A percentile compares a stretch with the other conserved stretches of the same genome.
Evolutionary conservation across 2,888 invertebrate species (phyloP).

Genomic region (Coelopa pilipes): DNA sequence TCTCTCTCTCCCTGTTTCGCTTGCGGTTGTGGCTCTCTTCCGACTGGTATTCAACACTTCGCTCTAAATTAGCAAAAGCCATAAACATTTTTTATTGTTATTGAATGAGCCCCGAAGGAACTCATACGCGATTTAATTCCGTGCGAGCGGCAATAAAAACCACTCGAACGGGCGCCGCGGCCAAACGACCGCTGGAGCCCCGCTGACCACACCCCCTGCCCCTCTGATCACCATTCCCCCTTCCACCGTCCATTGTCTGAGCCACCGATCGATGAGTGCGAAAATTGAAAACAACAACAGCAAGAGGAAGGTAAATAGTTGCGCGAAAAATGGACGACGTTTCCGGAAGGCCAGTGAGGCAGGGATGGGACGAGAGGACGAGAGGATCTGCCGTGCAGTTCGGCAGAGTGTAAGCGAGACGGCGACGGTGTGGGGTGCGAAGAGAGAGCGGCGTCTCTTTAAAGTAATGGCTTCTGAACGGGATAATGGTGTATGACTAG

Average conservation of each 20-base stretch:
- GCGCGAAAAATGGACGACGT: no score
- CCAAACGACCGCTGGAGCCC: background rate
- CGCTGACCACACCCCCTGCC: background rate
- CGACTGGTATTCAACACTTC: background rate
- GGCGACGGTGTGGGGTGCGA: no score
- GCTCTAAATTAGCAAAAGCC: slow-evolving; percentile 18
- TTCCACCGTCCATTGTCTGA: no score
- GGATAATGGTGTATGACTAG: no score
- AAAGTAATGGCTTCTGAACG: no score
- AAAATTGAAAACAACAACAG: slow-evolving; percentile 22
- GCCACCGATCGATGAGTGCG: slow-evolving; percentile 18
- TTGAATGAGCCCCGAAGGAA: slow-evolving; percentile 18
- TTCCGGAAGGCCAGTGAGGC: no score
- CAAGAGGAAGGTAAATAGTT: no score
- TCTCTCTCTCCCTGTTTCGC: background rate
- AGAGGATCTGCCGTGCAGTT: no score
- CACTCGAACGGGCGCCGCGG: background rate
- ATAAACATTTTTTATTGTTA: slow-evolving; percentile 27
- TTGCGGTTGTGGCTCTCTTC: background rate
- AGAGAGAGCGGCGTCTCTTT: no score
- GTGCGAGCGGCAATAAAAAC: background rate
- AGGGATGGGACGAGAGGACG: no score
- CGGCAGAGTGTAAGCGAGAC: no score
- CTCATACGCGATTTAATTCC: slow-evolving; percentile 6
- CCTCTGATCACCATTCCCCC: no score